These are phyloP conservation scores for Galago senegalensis DNA, from an alignment of 2,797 vertebrate genomes.

Conservation along the genomic window DNA sequence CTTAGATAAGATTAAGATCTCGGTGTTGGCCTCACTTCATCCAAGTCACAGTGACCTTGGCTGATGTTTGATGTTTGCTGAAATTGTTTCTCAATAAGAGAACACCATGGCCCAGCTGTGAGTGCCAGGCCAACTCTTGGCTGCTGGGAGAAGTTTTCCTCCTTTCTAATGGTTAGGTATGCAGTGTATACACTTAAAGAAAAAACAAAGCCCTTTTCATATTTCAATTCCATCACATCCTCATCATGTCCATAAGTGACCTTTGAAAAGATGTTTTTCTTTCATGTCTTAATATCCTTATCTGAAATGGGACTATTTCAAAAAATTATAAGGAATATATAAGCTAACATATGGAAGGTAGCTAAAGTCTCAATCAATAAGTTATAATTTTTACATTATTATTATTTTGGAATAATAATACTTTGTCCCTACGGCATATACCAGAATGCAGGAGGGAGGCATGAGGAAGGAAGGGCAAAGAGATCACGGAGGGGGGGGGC, in stretches of 20 bases:
- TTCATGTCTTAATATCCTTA: conserved; percentile 11
- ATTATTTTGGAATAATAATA: conserved; percentile 2
- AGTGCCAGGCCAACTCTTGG: background rate
- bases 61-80: background rate
- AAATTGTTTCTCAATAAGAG: background rate
- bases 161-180: background rate
- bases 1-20: conserved; percentile 1
- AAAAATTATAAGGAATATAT: background rate
- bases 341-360: background rate
- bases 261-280: conserved; percentile 1
- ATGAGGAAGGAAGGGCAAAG: background rate
- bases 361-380: background rate
- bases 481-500: background rate
- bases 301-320: conserved; percentile 5
- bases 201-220: background rate
- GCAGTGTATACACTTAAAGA: background rate
- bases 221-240: background rate
- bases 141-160: background rate
- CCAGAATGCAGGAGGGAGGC: background rate
- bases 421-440: background rate
- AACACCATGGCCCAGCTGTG: background rate
- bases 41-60: background rate
- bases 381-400: background rate
- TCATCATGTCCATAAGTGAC: background rate
- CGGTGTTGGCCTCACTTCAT: conserved; percentile 20